phyloP scores from a whole-genome alignment of 2,888 invertebrate species.

The Trachelus tabidus region DNA sequence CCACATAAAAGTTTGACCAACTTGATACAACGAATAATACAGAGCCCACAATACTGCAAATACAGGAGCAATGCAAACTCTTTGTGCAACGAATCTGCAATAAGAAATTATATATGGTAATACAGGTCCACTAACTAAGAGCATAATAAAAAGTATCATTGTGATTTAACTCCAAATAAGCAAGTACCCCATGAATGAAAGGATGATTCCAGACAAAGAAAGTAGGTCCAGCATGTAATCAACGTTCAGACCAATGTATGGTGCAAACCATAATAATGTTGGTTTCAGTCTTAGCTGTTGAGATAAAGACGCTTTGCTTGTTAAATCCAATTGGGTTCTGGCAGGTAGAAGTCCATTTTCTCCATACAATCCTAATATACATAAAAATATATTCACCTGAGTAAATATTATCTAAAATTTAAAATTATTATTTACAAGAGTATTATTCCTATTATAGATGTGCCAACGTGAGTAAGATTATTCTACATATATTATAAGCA shows the following conservation, averaged over 20 bases:
- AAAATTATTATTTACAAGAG: background rate
- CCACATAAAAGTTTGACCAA: slow-evolving; percentile 80
- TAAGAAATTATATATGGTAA: slow-evolving; percentile 22
- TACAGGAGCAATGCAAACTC: slow-evolving; percentile 71
- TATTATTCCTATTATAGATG: background rate
- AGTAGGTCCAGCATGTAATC: slow-evolving; percentile 77
- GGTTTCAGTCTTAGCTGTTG: slow-evolving; percentile 74
- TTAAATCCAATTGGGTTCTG: slow-evolving; percentile 64
- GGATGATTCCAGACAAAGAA: slow-evolving; percentile 72
- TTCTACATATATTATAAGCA: background rate
- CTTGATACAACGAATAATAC: slow-evolving; percentile 80
- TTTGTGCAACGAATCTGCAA: slow-evolving; percentile 72
- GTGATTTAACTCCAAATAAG: background rate
- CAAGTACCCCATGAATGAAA: slow-evolving; percentile 75
- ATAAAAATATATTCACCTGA: slow-evolving; percentile 8
- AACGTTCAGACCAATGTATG: slow-evolving; percentile 74
- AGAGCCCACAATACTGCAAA: slow-evolving; percentile 76
- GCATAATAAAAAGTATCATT: background rate
- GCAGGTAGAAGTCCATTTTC: slow-evolving; percentile 81
- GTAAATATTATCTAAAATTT: slow-evolving; percentile 16
- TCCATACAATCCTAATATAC: slow-evolving; percentile 76
- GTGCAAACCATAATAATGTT: slow-evolving; percentile 75
- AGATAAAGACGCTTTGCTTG: slow-evolving; percentile 66
- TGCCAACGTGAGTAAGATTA: background rate
- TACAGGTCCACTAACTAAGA: background rate